Percentiles rank a stretch among this genome's conserved stretches.
Evolutionary conservation across 2,888 invertebrate species (phyloP).

Genomic region (Dioctria rufipes): DNA sequence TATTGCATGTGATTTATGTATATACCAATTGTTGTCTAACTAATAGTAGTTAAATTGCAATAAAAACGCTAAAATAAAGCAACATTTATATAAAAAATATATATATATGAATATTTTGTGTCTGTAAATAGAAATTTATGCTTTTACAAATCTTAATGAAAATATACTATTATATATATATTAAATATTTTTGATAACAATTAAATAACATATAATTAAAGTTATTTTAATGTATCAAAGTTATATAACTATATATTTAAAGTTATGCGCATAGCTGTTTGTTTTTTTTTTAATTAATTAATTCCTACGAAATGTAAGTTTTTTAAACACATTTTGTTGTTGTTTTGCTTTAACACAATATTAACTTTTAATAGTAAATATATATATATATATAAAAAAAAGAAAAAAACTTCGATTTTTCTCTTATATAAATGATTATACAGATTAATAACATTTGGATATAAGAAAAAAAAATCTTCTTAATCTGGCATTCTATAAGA

Average conservation of each 20-base stretch:
- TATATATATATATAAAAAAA: background rate
- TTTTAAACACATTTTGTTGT: constrained; percentile 20
- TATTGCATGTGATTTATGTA: constrained; percentile 55
- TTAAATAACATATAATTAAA: constrained; percentile 56
- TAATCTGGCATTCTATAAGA: constrained; percentile 48
- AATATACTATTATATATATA: constrained; percentile 54
- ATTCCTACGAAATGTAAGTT: constrained; percentile 40
- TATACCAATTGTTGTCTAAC: constrained; percentile 39
- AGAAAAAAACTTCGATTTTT: constrained; percentile 31
- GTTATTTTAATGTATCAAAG: constrained; percentile 39
- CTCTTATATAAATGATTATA: constrained; percentile 15
- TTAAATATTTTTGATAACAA: constrained; percentile 58
- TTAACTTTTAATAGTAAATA: constrained; percentile 41
- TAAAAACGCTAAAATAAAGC: constrained; percentile 55
- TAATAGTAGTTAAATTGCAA: constrained; percentile 53
- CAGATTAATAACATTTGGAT: constrained; percentile 46
- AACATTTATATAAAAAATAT: constrained; percentile 58
- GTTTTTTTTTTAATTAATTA: constrained; percentile 22
- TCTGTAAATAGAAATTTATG: constrained; percentile 57
- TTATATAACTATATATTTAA: constrained; percentile 27
- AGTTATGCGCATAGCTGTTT: constrained; percentile 6
- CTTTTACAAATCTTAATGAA: constrained; percentile 55
- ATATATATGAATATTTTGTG: constrained; percentile 54
- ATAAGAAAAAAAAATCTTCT: constrained; percentile 33
- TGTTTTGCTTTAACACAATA: constrained; percentile 39